A percentile compares a stretch with the other conserved stretches of the same genome.
phyloP scores from a whole-genome alignment of 2,888 invertebrate species.

The Colletes collaris region DNA sequence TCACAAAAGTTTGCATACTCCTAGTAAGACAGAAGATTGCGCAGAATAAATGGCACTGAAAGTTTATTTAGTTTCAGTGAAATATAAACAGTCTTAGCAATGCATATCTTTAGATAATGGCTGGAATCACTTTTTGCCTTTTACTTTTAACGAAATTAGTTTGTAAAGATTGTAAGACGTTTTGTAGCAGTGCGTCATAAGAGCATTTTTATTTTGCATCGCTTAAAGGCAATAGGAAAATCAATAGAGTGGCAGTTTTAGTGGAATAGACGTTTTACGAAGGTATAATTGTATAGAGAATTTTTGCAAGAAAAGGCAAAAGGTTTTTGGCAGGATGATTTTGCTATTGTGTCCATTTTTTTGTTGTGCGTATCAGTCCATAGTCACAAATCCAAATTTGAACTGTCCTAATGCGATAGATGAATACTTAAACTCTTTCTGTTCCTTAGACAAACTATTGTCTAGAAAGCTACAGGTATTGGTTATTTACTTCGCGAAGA shows the following conservation, averaged over 20 bases:
- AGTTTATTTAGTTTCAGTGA: conserved; percentile 24
- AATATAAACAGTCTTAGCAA: conserved; percentile 55
- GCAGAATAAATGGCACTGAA: conserved; percentile 29
- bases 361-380: conserved; percentile 65
- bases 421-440: conserved; percentile 19
- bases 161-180: conserved; percentile 40
- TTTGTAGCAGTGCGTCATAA: conserved; percentile 52
- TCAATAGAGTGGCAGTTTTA: conserved; percentile 56
- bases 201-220: conserved; percentile 34
- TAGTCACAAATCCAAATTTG: conserved; percentile 36
- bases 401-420: conserved; percentile 31
- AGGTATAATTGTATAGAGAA: conserved; percentile 14
- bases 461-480: conserved; percentile 41
- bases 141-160: conserved; percentile 13
- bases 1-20: conserved; percentile 31
- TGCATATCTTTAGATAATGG: conserved; percentile 28
- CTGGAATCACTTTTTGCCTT: conserved; percentile 12
- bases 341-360: conserved; percentile 47
- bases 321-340: conserved; percentile 43
- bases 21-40: conserved; percentile 37
- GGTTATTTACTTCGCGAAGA: conserved; percentile 40
- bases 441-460: conserved; percentile 26
- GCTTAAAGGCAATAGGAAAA: conserved; percentile 32
- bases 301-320: conserved; percentile 17
- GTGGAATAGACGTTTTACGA: conserved; percentile 33